These are phyloP conservation scores for Lasioglossum albipes DNA, from an alignment of 1,140 invertebrate genomes.

Conservation along the genomic window DNA sequence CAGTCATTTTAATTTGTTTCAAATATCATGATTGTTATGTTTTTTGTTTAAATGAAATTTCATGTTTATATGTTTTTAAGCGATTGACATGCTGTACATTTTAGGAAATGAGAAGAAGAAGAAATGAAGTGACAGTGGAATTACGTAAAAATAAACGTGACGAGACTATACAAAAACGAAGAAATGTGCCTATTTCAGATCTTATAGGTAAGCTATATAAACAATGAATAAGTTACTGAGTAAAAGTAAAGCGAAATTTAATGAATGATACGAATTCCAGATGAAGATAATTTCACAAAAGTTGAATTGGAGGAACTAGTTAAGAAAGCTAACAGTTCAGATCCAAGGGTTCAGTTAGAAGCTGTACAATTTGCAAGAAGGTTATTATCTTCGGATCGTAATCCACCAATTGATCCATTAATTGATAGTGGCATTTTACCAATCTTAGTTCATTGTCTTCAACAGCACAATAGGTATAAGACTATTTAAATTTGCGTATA, in stretches of 20 bases:
- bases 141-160: conserved; percentile 98
- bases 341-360: conserved; percentile 87
- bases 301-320: conserved; percentile 86
- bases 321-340: conserved; percentile 85
- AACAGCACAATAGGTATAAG: conserved; percentile 87
- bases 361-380: conserved; percentile 95
- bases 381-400: conserved; percentile 96
- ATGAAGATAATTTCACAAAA: conserved; percentile 87
- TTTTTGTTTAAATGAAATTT: not conserved
- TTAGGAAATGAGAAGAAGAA: conserved; percentile 96
- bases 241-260: not conserved
- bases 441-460: conserved; percentile 94
- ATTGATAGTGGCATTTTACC: conserved; percentile 96
- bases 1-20: not conserved
- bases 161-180: conserved; percentile 95
- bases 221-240: not conserved
- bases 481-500: conserved; percentile 46
- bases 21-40: not conserved
- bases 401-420: conserved; percentile 98
- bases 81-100: not conserved
- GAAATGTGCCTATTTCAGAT: conserved; percentile 93
- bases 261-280: conserved; percentile 69
- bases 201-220: conserved; percentile 83
- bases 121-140: conserved; percentile 97
- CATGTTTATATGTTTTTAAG: not conserved